Base-by-base conservation (phyloP, 2,888 invertebrate species). In the Margaritifera margaritifera region DNA sequence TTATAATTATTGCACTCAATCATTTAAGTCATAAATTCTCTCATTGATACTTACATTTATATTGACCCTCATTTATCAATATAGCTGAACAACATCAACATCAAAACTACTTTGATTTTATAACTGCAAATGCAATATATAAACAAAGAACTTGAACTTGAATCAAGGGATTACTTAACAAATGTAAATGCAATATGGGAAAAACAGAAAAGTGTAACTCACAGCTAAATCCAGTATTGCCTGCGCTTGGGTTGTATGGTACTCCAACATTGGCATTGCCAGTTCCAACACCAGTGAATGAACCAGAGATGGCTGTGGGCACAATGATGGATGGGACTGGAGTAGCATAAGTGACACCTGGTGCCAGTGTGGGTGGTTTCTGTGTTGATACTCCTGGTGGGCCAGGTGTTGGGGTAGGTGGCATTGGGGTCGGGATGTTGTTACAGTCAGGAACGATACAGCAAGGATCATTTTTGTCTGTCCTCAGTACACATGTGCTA, bases 381-480 rank as follows among this genome's bases (percentile, higher is more conserved):
- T 42, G 42, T 42, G 42, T 42, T 15, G 42, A 42, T 42, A 42
- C 42, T 42, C 42, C 42, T 42, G 42, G 42, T 42, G 22, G 64
- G 64, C 19, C 27, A 25, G 57, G 54, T 6, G 56, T 11, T 25
- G 18, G 55, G n/a, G 72, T 72, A 50, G 78, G 72, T n/a, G 78
- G 75, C 24, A 76, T 71, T 1, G 72, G 75, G 11, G 73, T 68
- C 0, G 77, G 72, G 54, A 70, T 69, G 51, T 68, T 71, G 74
- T 78, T 82, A 62, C 83, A 83, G 71, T 80, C 78, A 20, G 81
- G 80, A 11, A 77, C 76, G 62, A 81, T 68, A 72, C 83, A 83
- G 59, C 83, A 81, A 3, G 75, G 61, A 62, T 82, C 81, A 22
- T 67, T 62, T 6, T 79, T 80, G 64, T 80, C 77, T 3, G 79